Conservation (phyloP, 2,113 vertebrate genomes). For the Uropsilus gracilis region DNA sequence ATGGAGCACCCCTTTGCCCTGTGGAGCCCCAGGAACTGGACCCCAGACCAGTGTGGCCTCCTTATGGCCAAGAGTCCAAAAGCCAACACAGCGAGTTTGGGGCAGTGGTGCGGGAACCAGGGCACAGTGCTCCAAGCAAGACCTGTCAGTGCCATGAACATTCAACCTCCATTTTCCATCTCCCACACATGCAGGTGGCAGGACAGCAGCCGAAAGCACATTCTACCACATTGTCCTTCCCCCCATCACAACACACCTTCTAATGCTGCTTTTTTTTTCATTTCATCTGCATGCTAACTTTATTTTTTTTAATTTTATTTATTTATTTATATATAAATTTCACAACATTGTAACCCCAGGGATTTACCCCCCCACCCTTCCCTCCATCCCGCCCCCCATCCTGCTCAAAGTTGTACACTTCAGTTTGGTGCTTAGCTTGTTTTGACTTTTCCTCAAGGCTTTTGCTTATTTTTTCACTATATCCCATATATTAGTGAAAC, state of each 20-base stretch:
- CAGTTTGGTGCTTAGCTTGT: no score
- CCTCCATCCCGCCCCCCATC: no score
- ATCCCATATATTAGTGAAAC: no score
- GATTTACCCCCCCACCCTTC: neutral
- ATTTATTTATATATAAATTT: no score
- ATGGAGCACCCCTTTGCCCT: neutral
- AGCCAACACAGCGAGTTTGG: no score
- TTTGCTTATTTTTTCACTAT: no score
- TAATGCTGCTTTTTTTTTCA: no score
- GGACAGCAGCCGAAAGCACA: neutral
- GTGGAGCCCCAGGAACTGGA: neutral
- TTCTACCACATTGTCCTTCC: neutral
- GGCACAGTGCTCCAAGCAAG: neutral
- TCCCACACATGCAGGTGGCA: neutral
- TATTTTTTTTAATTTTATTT: no score
- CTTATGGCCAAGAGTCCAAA: neutral
- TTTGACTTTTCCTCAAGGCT: no score
- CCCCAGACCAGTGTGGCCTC: neutral
- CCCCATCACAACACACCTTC: neutral
- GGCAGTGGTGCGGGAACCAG: neutral
- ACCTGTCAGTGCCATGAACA: neutral
- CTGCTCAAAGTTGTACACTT: no score
- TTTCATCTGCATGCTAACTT: no score
- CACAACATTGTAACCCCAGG: no score
- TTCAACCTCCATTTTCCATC: neutral